These are phyloP conservation scores for Metaphire vulgaris DNA, from an alignment of 1,140 invertebrate genomes.

Conservation along the genomic window DNA sequence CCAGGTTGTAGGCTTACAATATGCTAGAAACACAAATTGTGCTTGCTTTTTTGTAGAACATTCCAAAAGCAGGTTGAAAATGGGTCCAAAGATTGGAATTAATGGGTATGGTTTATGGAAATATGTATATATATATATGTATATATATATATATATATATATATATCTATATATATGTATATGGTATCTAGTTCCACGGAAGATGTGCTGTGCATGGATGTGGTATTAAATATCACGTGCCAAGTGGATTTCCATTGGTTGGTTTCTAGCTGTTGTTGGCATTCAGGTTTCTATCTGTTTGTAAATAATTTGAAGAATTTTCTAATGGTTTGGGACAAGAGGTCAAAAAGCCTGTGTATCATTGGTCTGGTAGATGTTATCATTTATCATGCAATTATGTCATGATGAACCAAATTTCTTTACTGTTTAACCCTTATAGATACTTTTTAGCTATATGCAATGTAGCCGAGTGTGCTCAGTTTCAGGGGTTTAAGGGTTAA, in stretches of 20 bases:
- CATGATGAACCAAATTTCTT: too few relatives aligned
- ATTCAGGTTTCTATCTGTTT: neutral
- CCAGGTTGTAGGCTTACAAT: too few relatives aligned
- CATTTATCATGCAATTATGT: too few relatives aligned
- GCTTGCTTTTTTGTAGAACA: too few relatives aligned
- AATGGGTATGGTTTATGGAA: too few relatives aligned
- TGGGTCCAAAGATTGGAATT: too few relatives aligned
- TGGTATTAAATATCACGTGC: neutral
- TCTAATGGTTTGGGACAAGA: neutral
- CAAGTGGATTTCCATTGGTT: neutral
- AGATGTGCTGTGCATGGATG: neutral
- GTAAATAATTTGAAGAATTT: neutral
- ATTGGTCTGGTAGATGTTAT: too few relatives aligned
- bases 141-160: conserved; percentile 1
- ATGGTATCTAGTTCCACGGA: neutral
- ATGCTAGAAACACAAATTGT: too few relatives aligned
- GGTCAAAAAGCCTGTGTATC: neutral
- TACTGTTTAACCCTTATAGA: neutral
- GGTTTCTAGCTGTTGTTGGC: neutral
- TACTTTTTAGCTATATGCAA: too few relatives aligned
- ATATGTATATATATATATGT: too few relatives aligned
- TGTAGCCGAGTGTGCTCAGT: too few relatives aligned
- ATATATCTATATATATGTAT: neutral
- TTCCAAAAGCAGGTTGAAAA: too few relatives aligned
- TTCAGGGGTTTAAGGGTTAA: neutral